Evolutionary conservation across 1,140 invertebrate species (phyloP).

Genomic region (Leptonema lineaticorne): DNA sequence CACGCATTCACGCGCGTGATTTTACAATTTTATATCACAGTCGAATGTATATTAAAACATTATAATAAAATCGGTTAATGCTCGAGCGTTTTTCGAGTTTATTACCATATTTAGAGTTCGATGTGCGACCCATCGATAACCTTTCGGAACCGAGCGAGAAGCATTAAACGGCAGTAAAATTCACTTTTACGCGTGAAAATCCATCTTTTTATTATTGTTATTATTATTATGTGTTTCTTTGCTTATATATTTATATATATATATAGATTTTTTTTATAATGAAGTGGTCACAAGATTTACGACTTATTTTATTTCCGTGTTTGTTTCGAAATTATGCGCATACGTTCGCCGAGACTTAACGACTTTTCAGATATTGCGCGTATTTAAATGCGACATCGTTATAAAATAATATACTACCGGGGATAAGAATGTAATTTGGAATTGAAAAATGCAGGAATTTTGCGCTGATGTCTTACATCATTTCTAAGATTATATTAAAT

Average conservation of each 20-base stretch:
- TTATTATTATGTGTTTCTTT: too few relatives aligned
- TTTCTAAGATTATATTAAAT: too few relatives aligned
- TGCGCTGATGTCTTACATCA: too few relatives aligned
- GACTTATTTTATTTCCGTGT: constrained; percentile 15
- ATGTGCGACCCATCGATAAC: constrained; percentile 10
- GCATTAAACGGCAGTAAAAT: constrained; percentile 13
- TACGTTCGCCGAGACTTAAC: too few relatives aligned
- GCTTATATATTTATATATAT: too few relatives aligned
- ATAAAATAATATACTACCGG: background rate
- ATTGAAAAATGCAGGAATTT: too few relatives aligned
- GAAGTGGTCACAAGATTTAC: constrained; percentile 19
- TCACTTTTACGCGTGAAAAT: constrained; percentile 11
- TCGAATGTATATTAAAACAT: background rate
- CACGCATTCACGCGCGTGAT: too few relatives aligned
- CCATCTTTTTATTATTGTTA: background rate
- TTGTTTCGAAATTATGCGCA: constrained; percentile 9
- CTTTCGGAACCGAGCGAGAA: background rate
- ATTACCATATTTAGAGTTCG: constrained; percentile 12
- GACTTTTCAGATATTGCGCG: background rate
- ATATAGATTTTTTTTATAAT: constrained; percentile 5
- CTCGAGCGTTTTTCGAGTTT: background rate
- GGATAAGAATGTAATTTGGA: too few relatives aligned
- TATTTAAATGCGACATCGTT: constrained; percentile 7
- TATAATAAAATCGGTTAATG: constrained; percentile 5
- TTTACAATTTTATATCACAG: too few relatives aligned